These are phyloP conservation scores for Omphaloscelis lunosa DNA, from an alignment of 2,888 invertebrate species.

Conservation along the genomic window DNA sequence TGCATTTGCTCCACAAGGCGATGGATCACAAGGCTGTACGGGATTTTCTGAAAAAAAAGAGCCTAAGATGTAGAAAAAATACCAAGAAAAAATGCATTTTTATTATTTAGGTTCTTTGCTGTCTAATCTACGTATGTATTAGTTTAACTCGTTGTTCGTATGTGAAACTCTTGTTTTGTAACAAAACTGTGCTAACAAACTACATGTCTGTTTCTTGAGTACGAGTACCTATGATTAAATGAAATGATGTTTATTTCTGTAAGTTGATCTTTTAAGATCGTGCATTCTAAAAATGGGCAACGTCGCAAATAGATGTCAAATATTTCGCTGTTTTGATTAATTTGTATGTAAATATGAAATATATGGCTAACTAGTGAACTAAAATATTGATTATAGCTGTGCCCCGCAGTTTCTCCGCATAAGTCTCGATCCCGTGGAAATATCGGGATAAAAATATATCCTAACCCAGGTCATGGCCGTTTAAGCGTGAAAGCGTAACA, in stretches of 20 bases:
- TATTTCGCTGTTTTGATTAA: too few species aligned
- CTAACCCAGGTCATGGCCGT: too few species aligned
- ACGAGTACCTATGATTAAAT: background rate
- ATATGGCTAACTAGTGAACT: too few species aligned
- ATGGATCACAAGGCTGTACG: constrained; percentile 95
- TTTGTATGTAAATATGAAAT: too few species aligned
- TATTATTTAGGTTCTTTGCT: background rate
- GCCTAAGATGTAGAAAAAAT: background rate
- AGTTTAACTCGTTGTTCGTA: background rate
- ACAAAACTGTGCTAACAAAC: background rate
- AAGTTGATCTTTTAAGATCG: background rate
- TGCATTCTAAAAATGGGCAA: too few species aligned
- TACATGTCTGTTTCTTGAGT: background rate
- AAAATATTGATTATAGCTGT: too few species aligned
- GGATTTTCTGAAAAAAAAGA: constrained; percentile 88
- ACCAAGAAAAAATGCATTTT: background rate
- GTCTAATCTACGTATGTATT: background rate
- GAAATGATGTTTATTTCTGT: background rate
- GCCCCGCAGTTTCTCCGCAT: too few species aligned
- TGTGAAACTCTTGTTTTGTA: background rate
- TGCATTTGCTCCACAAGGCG: constrained; percentile 96
- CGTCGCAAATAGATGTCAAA: too few species aligned
- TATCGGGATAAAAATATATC: too few species aligned
- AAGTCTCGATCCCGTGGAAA: too few species aligned
- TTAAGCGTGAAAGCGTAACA: too few species aligned